Base-by-base conservation (phyloP, 2,888 invertebrate species). In the Dexiosoma caninum region DNA sequence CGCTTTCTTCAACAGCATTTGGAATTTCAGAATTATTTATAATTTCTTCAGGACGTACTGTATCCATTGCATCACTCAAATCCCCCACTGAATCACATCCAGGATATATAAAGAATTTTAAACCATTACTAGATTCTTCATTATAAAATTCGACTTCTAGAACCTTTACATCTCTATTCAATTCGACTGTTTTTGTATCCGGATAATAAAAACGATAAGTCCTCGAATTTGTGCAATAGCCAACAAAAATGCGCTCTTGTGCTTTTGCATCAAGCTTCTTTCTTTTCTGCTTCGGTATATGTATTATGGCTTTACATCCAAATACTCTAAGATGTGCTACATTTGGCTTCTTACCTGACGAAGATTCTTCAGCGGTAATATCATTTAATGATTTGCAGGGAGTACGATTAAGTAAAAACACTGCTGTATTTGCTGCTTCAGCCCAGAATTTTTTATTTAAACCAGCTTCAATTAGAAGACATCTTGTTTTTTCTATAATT, bases 161-260 rank as follows among this genome's bases (percentile, higher is more conserved):
- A n/a, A n/a, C n/a, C n/a, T n/a, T n/a, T n/a, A n/a, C 66, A 53
- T 66, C 35, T 37, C 66, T 37, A 21, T 44, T 69, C 9, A 32
- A 27, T 16, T 30, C 10, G 1, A 55, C 30, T 12, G 32, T 32
- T 32, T 10, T 27, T 10, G 19, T 37, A n/a, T n/a, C n/a, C 10
- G 19, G 14, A 10, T 67, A 19, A 23, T 67, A 55, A 42, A 67
- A 37, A 9, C 55, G 23, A 44, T 55, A 55, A 2, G 55, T 21
- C 32, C 42, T 55, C n/a, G 42, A 32, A 6, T 55, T 40, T 23
- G 30, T 12, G 6, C 30, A 21, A 16, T 69, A 69, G 12, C 55
- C 69, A n/a, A 69, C 32, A n/a, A 69, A 55, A 69, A 69, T 46
- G 1, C 12, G 32, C 9, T 53, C 42, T 42, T 27, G 19, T 21